Evolutionary conservation across 2,113 vertebrate species (phyloP), one percentile per base, ranked within the genome.

Genomic region (Electrona antarctica): DNA sequence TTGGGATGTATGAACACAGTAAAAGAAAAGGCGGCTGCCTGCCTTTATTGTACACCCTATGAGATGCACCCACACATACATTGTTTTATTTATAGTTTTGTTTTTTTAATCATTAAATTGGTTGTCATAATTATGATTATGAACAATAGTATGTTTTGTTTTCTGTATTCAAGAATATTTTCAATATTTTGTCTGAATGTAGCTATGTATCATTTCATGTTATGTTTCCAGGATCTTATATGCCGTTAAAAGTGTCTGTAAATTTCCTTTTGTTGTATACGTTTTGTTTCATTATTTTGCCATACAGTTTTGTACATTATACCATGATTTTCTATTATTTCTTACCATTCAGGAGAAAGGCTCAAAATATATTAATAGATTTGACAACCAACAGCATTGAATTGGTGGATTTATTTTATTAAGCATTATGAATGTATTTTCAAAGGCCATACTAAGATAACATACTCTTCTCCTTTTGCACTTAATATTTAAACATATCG

Each of bases 361-460:
- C 5, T 64, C 60, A 52, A 54, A 45, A 12, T 28, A 67, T 41
- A 47, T 11, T 1, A 28, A 15, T 15, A 33, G 8, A 28, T 46
- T 67, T 8, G 46, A 46, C 33, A 57, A 56, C n/a, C 56, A n/a
- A 11, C 7, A 51, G 33, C 12, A 65, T 73, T 60, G 45, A 71
- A 64, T 64, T 72, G 68, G 62, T 21, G 55, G 8, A 1, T 11
- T 76, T 73, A 65, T 67, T 60, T 69, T 78, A 5, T 21, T 56
- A 47, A 60, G 72, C 78, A 80, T 75, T 67, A 77, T 81, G 87
- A 89, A 88, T 90, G 90, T 87, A 88, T 73, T 79, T 62, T 82
- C 62, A 62, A 82, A 80, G 76, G 83, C 78, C 83, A 85, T 84
- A 76, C 77, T 67, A 55, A 73, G 54, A 69, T 67, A 68, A 76